A percentile compares a stretch with the other conserved stretches of the same genome.
Conservation (phyloP, 1,140 invertebrate species). For the Panagrolaimus sp. region DNA sequence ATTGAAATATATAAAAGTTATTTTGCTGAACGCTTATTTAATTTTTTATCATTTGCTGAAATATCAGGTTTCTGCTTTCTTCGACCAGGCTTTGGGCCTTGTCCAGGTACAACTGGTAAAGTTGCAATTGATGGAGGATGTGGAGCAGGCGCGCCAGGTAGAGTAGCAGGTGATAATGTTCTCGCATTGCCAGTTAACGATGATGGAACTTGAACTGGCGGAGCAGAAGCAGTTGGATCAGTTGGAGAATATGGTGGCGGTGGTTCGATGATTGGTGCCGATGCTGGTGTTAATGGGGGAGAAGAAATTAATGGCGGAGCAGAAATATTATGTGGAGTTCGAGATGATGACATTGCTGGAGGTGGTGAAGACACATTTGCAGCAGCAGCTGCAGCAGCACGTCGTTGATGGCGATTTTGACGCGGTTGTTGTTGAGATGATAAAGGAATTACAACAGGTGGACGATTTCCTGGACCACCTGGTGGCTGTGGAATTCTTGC, state of each 20-base stretch:
- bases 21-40: conserved; percentile 2
- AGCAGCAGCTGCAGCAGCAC: conserved; percentile 23
- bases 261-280: conserved; percentile 31
- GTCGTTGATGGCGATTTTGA: conserved; percentile 26
- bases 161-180: conserved; percentile 18
- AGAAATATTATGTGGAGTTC: conserved; percentile 23
- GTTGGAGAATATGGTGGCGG: conserved; percentile 49
- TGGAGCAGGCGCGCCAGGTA: conserved; percentile 35
- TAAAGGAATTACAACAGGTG: too few species aligned
- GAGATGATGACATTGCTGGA: conserved; percentile 18
- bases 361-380: conserved; percentile 7
- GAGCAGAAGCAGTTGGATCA: conserved; percentile 19
- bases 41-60: neutral
- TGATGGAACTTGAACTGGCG: neutral
- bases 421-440: conserved; percentile 5
- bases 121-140: conserved; percentile 27
- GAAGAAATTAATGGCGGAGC: conserved; percentile 45
- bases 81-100: conserved; percentile 27
- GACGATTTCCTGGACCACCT: neutral
- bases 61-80: conserved; percentile 18
- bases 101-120: conserved; percentile 17
- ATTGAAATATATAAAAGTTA: neutral
- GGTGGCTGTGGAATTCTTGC: neutral
- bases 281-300: conserved; percentile 21
- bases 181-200: neutral